These are phyloP conservation scores for Hylomyscus alleni DNA, from an alignment of 2,797 vertebrate genomes.

Conservation along the genomic window DNA sequence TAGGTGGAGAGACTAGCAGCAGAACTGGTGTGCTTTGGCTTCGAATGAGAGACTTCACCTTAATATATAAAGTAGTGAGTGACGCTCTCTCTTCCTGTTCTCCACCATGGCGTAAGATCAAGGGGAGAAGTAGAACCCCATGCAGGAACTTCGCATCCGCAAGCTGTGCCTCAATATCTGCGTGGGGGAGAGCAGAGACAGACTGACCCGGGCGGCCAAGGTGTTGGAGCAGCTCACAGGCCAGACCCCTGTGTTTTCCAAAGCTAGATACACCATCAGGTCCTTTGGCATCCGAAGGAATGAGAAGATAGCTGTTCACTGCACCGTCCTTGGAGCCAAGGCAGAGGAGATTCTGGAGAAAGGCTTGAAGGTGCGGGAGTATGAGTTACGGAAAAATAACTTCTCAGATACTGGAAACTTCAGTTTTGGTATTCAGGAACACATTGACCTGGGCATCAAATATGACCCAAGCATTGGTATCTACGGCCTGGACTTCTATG, in stretches of 20 bases:
- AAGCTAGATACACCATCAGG: constrained; percentile 96
- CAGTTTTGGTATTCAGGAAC: constrained; percentile 99
- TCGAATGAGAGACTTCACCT: neutral
- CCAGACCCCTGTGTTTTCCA: constrained; percentile 99
- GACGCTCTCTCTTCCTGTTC: too few relatives aligned
- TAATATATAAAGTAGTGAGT: neutral
- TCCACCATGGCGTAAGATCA: too few relatives aligned
- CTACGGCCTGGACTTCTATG: constrained; percentile 99
- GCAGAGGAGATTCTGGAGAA: constrained; percentile 99
- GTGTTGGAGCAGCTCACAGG: too few relatives aligned
- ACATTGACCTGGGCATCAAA: constrained; percentile 99
- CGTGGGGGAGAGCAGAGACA: constrained; percentile 98
- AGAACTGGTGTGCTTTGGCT: neutral
- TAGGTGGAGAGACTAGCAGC: neutral
- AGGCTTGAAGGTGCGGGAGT: constrained; percentile 99
- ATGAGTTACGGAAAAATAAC: constrained; percentile 99
- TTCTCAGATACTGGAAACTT: constrained; percentile 99
- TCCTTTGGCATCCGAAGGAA: constrained; percentile 99
- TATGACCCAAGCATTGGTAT: constrained; percentile 99
- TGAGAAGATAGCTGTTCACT: constrained; percentile 99
- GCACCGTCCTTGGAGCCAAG: constrained; percentile 98
- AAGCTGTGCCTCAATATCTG: constrained; percentile 99
- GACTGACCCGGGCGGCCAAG: constrained; percentile 97
- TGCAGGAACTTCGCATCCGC: constrained; percentile 98
- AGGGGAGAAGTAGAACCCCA: constrained; percentile 99